Conservation (phyloP, 2,888 invertebrate species). For the Eledone cirrhosa region DNA sequence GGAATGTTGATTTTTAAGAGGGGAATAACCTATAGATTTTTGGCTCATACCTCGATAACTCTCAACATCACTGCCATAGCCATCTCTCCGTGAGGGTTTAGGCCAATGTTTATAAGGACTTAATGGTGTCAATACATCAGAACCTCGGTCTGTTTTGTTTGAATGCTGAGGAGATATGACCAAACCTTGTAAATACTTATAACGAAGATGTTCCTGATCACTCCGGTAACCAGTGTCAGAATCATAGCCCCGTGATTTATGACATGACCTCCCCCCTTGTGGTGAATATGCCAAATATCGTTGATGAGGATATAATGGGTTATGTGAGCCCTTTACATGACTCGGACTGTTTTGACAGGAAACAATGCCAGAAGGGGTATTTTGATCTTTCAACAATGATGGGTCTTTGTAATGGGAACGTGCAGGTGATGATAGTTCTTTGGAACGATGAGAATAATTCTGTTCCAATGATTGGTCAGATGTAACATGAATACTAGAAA, state of each 20-base stretch:
- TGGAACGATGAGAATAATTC: not conserved
- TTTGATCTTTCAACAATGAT: constrained; percentile 32
- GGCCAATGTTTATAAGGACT: constrained; percentile 31
- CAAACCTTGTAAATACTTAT: not conserved
- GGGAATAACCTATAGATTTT: constrained; percentile 33
- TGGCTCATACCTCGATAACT: constrained; percentile 43
- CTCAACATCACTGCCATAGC: constrained; percentile 61
- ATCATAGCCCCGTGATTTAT: constrained; percentile 57
- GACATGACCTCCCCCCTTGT: constrained; percentile 36
- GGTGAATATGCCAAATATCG: constrained; percentile 31
- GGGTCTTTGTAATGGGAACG: not conserved
- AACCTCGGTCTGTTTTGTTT: constrained; percentile 39
- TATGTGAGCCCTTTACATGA: not conserved
- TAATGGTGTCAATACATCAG: constrained; percentile 33
- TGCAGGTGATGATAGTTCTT: not conserved
- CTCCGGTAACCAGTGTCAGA: constrained; percentile 64
- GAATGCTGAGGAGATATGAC: not conserved
- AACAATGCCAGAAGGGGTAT: constrained; percentile 20
- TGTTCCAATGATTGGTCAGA: not conserved
- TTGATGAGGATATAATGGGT: not conserved
- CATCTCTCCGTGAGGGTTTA: constrained; percentile 40
- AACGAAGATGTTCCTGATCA: constrained; percentile 49
- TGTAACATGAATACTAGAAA: constrained; percentile 3
- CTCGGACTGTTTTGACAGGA: not conserved
- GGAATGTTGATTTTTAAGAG: constrained; percentile 39